phyloP scores from a whole-genome alignment of 2,797 vertebrate genomes.

The Holocentrus rufus region DNA sequence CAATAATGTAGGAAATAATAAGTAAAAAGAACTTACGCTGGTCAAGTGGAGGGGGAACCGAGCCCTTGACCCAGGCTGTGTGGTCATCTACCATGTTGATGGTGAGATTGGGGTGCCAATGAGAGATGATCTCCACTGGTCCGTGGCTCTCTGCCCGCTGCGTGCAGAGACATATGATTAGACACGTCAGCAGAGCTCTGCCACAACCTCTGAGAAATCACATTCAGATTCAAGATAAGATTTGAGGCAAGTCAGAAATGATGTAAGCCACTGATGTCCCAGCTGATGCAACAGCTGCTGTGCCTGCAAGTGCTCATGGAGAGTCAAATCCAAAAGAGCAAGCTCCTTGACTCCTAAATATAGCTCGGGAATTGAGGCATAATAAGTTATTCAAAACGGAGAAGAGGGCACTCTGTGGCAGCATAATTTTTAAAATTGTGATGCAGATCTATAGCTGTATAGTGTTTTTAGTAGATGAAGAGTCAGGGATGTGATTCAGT shows the following conservation, averaged over 20 bases:
- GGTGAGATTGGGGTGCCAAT: constrained; percentile 98
- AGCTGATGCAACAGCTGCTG: background rate
- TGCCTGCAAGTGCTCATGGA: background rate
- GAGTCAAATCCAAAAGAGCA: no score
- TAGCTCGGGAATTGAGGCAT: background rate
- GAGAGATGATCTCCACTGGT: constrained; percentile 95
- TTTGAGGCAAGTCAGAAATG: background rate
- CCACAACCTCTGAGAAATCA: background rate
- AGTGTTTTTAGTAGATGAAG: no score
- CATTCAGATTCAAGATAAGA: background rate
- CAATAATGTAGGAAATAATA: background rate
- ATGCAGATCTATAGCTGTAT: no score
- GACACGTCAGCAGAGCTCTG: background rate
- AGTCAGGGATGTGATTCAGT: background rate
- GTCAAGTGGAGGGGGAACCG: constrained; percentile 93
- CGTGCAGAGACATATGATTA: constrained; percentile 36
- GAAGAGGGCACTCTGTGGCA: background rate
- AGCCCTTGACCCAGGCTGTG: constrained; percentile 96
- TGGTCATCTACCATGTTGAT: constrained; percentile 99
- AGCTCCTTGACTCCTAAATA: background rate
- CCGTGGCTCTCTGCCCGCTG: constrained; percentile 95
- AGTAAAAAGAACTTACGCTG: constrained; percentile 84
- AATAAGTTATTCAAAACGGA: background rate
- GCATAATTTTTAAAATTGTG: background rate
- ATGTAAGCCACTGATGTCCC: background rate